Conservation (phyloP, 2,113 vertebrate species). For the Calcarius ornatus region DNA sequence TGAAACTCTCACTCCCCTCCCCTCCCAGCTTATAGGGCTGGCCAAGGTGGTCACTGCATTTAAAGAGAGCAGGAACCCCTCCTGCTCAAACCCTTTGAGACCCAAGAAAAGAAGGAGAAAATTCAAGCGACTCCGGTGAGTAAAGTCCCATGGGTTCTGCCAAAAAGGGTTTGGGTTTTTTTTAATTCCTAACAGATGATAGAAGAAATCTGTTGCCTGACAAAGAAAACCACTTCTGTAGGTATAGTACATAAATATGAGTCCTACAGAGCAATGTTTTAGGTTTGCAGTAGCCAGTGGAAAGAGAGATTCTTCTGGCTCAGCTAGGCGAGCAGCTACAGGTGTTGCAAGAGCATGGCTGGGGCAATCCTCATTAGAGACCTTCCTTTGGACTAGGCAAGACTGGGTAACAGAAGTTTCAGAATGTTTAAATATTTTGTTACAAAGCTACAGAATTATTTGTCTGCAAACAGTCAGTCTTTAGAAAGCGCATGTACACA, state of each 20-base stretch:
- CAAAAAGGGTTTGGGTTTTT: background rate
- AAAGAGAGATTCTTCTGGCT: background rate
- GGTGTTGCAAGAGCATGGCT: background rate
- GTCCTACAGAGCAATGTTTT: background rate
- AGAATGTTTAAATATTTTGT: background rate
- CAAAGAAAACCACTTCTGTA: background rate
- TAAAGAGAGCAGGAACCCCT: constrained; percentile 42
- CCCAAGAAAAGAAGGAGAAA: background rate
- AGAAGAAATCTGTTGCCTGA: background rate
- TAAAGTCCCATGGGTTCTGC: background rate
- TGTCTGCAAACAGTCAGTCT: background rate
- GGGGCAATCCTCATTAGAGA: background rate
- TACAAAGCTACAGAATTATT: background rate
- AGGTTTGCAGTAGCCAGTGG: background rate
- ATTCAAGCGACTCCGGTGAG: background rate
- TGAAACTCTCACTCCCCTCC: constrained; percentile 21
- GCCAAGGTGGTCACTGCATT: constrained; percentile 41
- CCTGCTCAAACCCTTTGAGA: background rate
- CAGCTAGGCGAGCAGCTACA: background rate
- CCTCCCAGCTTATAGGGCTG: constrained; percentile 25
- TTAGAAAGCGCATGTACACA: rapidly evolving
- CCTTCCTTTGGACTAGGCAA: rapidly evolving
- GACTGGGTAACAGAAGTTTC: background rate
- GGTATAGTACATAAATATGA: rapidly evolving
- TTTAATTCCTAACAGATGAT: background rate